Percentiles rank a stretch among this genome's conserved stretches.
Conservation (phyloP, 2,113 vertebrate species). For the Rutilus rutilus region DNA sequence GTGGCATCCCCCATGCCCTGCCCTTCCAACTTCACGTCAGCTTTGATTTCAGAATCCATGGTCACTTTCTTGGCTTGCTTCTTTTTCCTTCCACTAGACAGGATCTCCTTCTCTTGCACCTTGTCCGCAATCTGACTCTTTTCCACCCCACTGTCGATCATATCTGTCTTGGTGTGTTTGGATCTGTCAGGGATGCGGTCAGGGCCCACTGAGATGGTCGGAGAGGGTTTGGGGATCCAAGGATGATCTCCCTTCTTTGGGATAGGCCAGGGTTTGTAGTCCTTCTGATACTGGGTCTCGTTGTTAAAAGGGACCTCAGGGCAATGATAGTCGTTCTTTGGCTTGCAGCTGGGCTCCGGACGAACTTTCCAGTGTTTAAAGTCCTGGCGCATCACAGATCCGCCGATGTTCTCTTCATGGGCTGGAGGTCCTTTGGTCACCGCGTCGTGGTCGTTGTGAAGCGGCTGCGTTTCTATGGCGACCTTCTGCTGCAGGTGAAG, state of each 20-base stretch:
- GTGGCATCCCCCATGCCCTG: conserved; percentile 47
- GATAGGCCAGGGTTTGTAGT: conserved; percentile 94
- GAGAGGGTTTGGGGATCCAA: conserved; percentile 89
- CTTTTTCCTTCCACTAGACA: conserved; percentile 67
- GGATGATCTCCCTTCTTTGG: conserved; percentile 90
- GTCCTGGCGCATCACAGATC: conserved; percentile 95
- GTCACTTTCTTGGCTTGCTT: conserved; percentile 60
- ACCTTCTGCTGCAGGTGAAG: conserved; percentile 76
- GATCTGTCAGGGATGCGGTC: conserved; percentile 61
- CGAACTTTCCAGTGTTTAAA: conserved; percentile 92
- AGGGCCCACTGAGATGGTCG: conserved; percentile 52
- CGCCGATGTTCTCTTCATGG: conserved; percentile 68
- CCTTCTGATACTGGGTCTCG: conserved; percentile 97
- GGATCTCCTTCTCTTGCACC: conserved; percentile 76
- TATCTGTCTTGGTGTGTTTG: conserved; percentile 55
- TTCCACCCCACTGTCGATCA: conserved; percentile 73
- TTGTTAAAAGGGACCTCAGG: conserved; percentile 90
- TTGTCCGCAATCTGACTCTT: conserved; percentile 77
- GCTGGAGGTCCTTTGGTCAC: conserved; percentile 70
- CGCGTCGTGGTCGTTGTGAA: conserved; percentile 71
- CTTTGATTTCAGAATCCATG: conserved; percentile 61
- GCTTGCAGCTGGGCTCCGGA: conserved; percentile 92
- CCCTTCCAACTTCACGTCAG: conserved; percentile 60
- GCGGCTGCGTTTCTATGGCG: conserved; percentile 85
- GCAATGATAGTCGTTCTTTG: conserved; percentile 89